Percentiles rank a stretch among this genome's conserved stretches.
Conservation (phyloP, 2,888 invertebrate species). For the Oscheius sp. region DNA sequence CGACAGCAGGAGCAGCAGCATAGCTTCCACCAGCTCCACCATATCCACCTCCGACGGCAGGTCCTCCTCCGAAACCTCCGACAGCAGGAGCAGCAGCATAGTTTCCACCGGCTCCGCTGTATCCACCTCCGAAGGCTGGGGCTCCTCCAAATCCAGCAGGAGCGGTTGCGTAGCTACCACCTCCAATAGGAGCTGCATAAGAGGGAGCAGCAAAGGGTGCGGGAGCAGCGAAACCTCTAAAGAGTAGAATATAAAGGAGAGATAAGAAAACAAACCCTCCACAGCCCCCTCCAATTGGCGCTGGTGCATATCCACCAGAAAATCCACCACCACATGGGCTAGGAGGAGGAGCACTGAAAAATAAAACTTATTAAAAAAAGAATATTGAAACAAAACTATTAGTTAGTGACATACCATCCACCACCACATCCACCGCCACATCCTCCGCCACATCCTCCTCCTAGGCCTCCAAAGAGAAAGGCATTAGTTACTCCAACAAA, state of each 20-base stretch:
- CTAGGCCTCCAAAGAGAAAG: slow-evolving; percentile 12
- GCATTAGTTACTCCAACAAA: slow-evolving; percentile 6
- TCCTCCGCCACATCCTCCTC: slow-evolving; percentile 9
- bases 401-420: too few relatives aligned
- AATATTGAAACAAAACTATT: background rate
- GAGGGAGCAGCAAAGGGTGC: slow-evolving; percentile 3
- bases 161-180: background rate
- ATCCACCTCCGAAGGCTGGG: background rate
- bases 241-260: background rate
- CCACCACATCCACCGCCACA: slow-evolving; percentile 19
- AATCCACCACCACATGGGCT: background rate
- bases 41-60: background rate
- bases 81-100: background rate
- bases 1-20: background rate
- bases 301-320: background rate
- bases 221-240: background rate
- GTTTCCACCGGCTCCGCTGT: too few relatives aligned
- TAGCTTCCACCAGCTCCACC: too few relatives aligned
- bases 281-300: background rate
- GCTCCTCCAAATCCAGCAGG: background rate
- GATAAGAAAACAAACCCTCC: background rate
- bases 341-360: slow-evolving; percentile 13
- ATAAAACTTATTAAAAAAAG: background rate
- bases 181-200: too few relatives aligned
- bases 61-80: background rate